Evolutionary conservation across 2,888 invertebrate species (phyloP).

Genomic region (Dermolepida albohirtum): DNA sequence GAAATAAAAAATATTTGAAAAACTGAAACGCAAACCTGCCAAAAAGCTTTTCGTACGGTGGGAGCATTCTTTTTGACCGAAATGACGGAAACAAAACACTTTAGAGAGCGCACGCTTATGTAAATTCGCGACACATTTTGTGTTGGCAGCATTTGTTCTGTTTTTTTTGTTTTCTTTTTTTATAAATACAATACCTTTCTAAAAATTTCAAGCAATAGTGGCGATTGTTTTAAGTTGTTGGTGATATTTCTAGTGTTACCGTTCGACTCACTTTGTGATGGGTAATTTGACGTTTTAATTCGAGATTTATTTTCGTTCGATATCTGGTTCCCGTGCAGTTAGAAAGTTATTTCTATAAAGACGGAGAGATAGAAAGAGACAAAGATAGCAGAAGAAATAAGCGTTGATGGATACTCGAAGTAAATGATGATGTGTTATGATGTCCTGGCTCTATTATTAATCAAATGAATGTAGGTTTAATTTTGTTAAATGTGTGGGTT

Average conservation of each 20-base stretch:
- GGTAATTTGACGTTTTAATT: slow-evolving; percentile 16
- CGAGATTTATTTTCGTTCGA: slow-evolving; percentile 1
- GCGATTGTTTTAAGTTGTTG: background rate
- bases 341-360: background rate
- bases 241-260: background rate
- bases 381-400: background rate
- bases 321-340: background rate
- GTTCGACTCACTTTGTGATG: background rate
- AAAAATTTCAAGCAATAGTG: background rate
- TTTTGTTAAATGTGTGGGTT: slow-evolving; percentile 20
- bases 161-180: background rate
- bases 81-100: slow-evolving; percentile 27
- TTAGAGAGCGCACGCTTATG: background rate
- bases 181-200: no score
- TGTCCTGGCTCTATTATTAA: slow-evolving; percentile 24
- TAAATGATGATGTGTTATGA: slow-evolving; percentile 19
- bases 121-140: slow-evolving; percentile 12
- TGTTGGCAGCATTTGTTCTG: slow-evolving; percentile 2
- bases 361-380: background rate
- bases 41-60: slow-evolving; percentile 16
- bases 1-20: background rate
- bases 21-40: background rate
- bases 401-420: slow-evolving; percentile 23
- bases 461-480: slow-evolving; percentile 27
- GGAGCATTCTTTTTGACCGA: slow-evolving; percentile 2